A percentile compares a stretch with the other conserved stretches of the same genome.
phyloP scores from a whole-genome alignment of 64 coral and sea anemone species.

The Actinia tenebrosa region DNA sequence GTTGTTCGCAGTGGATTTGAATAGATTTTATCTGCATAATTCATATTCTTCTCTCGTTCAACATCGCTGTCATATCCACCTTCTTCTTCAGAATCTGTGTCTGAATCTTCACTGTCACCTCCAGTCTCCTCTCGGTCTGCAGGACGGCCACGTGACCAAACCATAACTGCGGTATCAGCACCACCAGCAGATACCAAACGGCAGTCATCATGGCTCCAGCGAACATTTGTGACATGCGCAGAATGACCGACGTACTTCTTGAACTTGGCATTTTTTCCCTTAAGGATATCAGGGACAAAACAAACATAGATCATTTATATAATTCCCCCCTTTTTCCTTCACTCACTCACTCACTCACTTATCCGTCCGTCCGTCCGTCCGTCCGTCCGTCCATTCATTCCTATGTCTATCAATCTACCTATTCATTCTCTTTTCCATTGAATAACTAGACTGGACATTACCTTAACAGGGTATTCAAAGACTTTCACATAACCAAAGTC shows the following conservation, averaged over 20 bases:
- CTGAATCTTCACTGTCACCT: constrained; percentile 93
- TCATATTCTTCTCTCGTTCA: constrained; percentile 77
- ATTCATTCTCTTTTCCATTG: no score
- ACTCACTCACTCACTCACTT: no score
- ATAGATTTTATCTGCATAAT: constrained; percentile 98
- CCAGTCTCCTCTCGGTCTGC: constrained; percentile 35
- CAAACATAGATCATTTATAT: not conserved
- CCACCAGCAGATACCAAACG: constrained; percentile 88
- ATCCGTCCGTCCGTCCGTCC: no score
- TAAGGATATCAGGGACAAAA: not conserved
- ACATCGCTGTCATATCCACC: constrained; percentile 97
- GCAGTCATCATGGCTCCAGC: constrained; percentile 83
- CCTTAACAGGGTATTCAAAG: constrained; percentile 90
- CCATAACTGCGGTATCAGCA: constrained; percentile 91
- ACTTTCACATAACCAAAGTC: constrained; percentile 97
- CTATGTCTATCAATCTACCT: no score
- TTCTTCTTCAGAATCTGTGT: constrained; percentile 94
- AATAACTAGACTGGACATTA: constrained; percentile 7
- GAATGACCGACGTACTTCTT: constrained; percentile 97
- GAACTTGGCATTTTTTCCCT: constrained; percentile 94
- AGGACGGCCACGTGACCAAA: constrained; percentile 81
- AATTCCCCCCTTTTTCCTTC: not conserved
- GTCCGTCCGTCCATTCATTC: no score
- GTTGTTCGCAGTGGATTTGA: constrained; percentile 84
- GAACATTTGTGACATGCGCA: constrained; percentile 97